Base-by-base conservation (phyloP, 2,797 vertebrate genomes). In the Mus minutoides region DNA sequence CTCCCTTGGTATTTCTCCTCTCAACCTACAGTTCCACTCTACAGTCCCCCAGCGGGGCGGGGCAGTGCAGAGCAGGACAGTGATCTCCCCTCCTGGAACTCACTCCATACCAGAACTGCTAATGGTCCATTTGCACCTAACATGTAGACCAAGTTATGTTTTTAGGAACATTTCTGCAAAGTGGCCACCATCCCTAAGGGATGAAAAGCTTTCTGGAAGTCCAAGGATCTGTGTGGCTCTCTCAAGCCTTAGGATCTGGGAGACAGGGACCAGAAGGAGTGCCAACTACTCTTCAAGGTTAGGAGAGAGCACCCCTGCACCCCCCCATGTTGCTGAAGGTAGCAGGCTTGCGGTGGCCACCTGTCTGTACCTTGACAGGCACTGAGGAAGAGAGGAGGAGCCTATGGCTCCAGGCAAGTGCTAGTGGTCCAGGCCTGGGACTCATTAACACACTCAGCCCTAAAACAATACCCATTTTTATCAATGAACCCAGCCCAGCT, bases 1-100 rank as follows among this genome's bases (percentile, higher is more conserved):
- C 75, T 94, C 92, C 82, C 96, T 94, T 83, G 94, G 88, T 67
- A 95, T 95, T 96, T 97, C 98, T 98, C 98, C 97, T 98, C 94
- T n/a, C 96, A 67, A n/a, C 98, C 87, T 90, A 94, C 97, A 77
- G 96, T 77, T 96, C 97, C 67, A 58, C 56, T 98, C 87, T 90
- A 94, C 97, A 77, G 96, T 82, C 96, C 97, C 62, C 58, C n/a
- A n/a, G n/a, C n/a, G 7, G 46, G 5, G 46, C 11, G 43, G 43
- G 43, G 46, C 94, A 16, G 3, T 49, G 90, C 43, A 88, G 95
- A 93, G 96, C 87, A 95, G 90, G 96, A 96, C 84, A 46, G 97
- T 76, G 96, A 94, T 64, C 96, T 97, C 97, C 96, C 97, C 97
- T 91, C 83, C 96, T 80, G 84, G 97, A 94, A 97, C 93, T 2